phyloP scores from a whole-genome alignment of 1,140 invertebrate genomes.

The Ceratosolen fusciceps region DNA sequence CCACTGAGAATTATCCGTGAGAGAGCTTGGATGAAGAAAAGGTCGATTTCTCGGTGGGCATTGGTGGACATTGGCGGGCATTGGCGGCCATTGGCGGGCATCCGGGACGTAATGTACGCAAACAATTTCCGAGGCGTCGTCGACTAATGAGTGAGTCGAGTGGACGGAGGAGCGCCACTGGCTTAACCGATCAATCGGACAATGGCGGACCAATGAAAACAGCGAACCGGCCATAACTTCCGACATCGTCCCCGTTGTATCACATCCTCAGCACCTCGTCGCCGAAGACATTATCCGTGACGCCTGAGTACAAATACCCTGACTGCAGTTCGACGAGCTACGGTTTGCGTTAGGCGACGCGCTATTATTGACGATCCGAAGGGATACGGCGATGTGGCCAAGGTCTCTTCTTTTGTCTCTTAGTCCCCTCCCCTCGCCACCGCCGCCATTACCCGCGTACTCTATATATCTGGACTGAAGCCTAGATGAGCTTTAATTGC shows the following conservation, averaged over 20 bases:
- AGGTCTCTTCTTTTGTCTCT: not conserved
- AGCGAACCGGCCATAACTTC: not conserved
- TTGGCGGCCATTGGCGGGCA: not conserved
- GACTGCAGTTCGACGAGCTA: slow-evolving; percentile 11
- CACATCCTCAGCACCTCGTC: not conserved
- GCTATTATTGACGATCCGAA: slow-evolving; percentile 17
- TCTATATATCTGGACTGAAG: not conserved
- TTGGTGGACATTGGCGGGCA: not conserved
- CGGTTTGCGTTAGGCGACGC: not conserved
- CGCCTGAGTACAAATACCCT: not conserved
- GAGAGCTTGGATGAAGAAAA: not conserved
- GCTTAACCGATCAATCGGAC: slow-evolving; percentile 28
- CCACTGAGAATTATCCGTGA: not conserved
- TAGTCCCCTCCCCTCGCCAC: not conserved
- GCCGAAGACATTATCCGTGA: slow-evolving; percentile 18
- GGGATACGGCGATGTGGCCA: not conserved
- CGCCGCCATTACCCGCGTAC: not conserved
- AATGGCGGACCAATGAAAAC: slow-evolving; percentile 18
- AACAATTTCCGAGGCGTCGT: not conserved
- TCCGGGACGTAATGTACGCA: not conserved
- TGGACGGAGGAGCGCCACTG: slow-evolving; percentile 1
- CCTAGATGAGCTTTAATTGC: too few species aligned
- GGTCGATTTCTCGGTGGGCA: not conserved
- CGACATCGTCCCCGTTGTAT: too few species aligned
- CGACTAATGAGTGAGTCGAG: slow-evolving; percentile 21